These are phyloP conservation scores for Zaprionus lachaisei DNA, from an alignment of 1,140 invertebrate species.

Conservation along the genomic window DNA sequence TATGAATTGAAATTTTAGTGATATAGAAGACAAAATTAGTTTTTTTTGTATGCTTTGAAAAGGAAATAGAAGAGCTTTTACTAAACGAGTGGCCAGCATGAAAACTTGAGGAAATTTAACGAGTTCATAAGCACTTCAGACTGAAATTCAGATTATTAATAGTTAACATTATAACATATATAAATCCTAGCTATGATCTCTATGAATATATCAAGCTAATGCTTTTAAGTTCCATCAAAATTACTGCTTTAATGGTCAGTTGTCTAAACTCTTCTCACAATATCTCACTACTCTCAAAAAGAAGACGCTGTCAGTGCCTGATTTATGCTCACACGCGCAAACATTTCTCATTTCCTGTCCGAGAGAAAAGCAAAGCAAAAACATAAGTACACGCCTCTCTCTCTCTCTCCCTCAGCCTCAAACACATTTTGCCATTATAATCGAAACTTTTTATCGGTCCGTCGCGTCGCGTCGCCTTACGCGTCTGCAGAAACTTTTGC, in stretches of 20 bases:
- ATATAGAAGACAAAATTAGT: too few relatives aligned
- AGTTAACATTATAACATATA: too few relatives aligned
- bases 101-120: too few relatives aligned
- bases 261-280: neutral
- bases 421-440: constrained; percentile 67
- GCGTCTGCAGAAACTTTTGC: constrained; percentile 59
- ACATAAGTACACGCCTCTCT: constrained; percentile 11
- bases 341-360: constrained; percentile 67
- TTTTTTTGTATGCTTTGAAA: too few relatives aligned
- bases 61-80: too few relatives aligned
- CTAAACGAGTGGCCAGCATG: too few relatives aligned
- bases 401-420: neutral
- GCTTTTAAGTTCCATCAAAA: neutral
- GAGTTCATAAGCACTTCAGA: too few relatives aligned
- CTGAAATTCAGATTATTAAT: too few relatives aligned
- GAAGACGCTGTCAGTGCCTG: neutral
- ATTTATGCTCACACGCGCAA: constrained; percentile 43
- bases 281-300: neutral
- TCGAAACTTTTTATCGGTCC: constrained; percentile 75
- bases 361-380: constrained; percentile 2
- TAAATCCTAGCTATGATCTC: too few relatives aligned
- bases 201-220: neutral
- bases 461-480: constrained; percentile 10
- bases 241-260: neutral
- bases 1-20: too few relatives aligned